Evolutionary conservation across 2,113 vertebrate species (phyloP).

Genomic region (Chaetops frenatus): DNA sequence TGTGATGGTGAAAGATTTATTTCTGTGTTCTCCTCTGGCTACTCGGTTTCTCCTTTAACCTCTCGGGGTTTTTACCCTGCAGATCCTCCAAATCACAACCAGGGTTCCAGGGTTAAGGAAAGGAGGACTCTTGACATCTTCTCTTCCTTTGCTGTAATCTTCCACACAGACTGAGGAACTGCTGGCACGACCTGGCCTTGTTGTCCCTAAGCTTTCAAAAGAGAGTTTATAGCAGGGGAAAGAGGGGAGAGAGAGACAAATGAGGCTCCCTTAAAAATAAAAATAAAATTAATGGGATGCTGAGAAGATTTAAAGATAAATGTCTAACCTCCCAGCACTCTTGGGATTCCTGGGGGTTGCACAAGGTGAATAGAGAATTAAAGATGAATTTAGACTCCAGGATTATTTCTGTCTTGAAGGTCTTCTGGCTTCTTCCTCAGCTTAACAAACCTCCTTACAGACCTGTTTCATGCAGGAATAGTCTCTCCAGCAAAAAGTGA

Average conservation of each 20-base stretch:
- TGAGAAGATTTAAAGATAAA: background rate
- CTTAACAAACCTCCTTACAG: background rate
- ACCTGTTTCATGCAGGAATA: background rate
- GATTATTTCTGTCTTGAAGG: background rate
- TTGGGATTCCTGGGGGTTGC: background rate
- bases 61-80: background rate
- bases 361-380: background rate
- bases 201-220: background rate
- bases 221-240: background rate
- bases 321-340: background rate
- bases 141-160: background rate
- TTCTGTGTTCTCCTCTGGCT: background rate
- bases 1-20: background rate
- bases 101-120: background rate
- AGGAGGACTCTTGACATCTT: background rate
- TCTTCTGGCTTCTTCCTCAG: background rate
- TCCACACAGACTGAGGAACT: background rate
- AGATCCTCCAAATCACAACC: background rate
- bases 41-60: accelerated
- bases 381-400: background rate
- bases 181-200: background rate
- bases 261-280: background rate
- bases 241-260: background rate
- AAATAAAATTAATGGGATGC: background rate
- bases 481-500: background rate